Evolutionary conservation across 2,113 vertebrate species (phyloP), one percentile per base, ranked within the genome.

Genomic region (Semicossyphus pulcher): DNA sequence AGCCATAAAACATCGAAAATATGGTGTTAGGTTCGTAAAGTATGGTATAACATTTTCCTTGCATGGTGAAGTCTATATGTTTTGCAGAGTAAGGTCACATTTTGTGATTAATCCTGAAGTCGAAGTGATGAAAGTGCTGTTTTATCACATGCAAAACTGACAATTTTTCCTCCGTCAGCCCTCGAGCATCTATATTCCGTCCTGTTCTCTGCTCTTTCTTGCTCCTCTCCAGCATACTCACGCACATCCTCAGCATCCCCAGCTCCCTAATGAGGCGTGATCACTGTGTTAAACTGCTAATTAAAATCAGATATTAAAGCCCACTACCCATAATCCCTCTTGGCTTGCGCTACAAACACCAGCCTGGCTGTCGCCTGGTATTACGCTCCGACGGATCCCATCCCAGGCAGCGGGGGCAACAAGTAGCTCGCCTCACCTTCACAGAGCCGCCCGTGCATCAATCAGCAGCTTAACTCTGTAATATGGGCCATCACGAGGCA

Each of bases 301-400:
- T 93, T 93, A 93, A 93, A 94, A 93, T 91, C 91, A 90, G 92
- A 93, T 92, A 92, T 92, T 93, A 92, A 88, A 90, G 81, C 88
- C 88, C 86, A 78, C 86, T 89, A 88, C 85, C 88, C 87, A 92
- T 90, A 91, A 93, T 93, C 88, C 89, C 89, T 86, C 85, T 89
- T 91, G 92, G 87, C 84, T 89, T 66, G 72, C 14, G 81, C 83
- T 89, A 66, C 86, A 84, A 91, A 91, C 87, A 89, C 73, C 77
- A 78, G 84, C 72, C 76, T 90, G 84, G 59, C 89, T 88, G 86
- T 87, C 79, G 79, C 80, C 54, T 16, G 72, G 74, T 42, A 76
- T 89, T 85, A 79, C 16, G 36, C 62, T 63, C 74, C 28, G 42
- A 52, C 28, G 51, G 59, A 76, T 77, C 72, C 74, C 63, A 73